These are phyloP conservation scores for Lymantria monacha DNA, from an alignment of 2,888 invertebrate genomes.

Conservation along the genomic window DNA sequence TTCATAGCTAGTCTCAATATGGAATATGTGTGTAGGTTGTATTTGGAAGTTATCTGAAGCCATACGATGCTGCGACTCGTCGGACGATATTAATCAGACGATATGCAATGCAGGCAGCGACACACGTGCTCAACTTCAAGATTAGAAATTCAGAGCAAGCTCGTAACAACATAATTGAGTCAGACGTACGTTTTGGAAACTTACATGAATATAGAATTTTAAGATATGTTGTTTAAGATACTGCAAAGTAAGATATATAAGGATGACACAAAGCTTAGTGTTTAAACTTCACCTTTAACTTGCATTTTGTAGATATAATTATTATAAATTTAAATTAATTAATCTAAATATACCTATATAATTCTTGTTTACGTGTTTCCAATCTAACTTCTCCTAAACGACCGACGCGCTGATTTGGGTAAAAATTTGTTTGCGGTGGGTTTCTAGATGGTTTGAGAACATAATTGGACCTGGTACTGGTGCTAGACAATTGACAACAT, in stretches of 20 bases:
- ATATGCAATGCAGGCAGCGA: constrained; percentile 58
- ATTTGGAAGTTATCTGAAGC: constrained; percentile 64
- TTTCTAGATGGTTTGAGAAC: too few species aligned
- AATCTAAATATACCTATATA: too few species aligned
- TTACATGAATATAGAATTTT: neutral
- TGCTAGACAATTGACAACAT: too few species aligned
- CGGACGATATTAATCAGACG: constrained; percentile 71
- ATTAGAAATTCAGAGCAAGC: constrained; percentile 44
- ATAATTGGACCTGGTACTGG: too few species aligned
- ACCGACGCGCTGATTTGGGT: too few species aligned
- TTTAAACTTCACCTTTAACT: too few species aligned
- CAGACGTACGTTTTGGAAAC: constrained; percentile 28
- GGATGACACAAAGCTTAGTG: too few species aligned
- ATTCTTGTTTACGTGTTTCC: too few species aligned
- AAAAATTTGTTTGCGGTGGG: too few species aligned
- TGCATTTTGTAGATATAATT: too few species aligned
- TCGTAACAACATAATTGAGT: constrained; percentile 66
- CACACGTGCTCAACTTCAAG: constrained; percentile 58
- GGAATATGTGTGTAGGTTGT: constrained; percentile 37
- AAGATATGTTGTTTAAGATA: neutral
- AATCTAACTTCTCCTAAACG: too few species aligned
- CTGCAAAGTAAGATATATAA: neutral
- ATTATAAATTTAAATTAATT: too few species aligned
- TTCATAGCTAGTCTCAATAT: constrained; percentile 51
- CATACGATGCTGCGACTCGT: constrained; percentile 44